Evolutionary conservation across 2,797 vertebrate genomes (phyloP).

Genomic region (Epinephelus awoara): DNA sequence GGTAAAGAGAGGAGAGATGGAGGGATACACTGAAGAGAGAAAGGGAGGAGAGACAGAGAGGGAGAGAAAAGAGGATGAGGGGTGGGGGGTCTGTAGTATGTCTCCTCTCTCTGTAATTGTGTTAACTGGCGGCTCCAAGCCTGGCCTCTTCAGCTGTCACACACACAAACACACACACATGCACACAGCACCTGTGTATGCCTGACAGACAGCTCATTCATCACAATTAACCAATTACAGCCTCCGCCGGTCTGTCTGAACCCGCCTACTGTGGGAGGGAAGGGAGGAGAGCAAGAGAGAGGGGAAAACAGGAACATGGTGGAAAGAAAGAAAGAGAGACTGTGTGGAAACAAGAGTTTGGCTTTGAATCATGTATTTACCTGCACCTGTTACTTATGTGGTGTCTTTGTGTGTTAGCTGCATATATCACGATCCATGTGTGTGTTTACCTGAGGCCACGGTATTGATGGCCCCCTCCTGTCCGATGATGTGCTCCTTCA

Average conservation of each 20-base stretch:
- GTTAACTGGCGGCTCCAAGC: slow-evolving; percentile 87
- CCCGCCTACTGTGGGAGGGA: slow-evolving; percentile 77
- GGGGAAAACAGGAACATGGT: slow-evolving; percentile 21
- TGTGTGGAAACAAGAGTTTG: background rate
- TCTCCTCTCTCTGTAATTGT: slow-evolving; percentile 86
- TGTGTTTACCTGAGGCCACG: slow-evolving; percentile 91
- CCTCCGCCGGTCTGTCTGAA: slow-evolving; percentile 81
- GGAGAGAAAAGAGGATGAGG: slow-evolving; percentile 34
- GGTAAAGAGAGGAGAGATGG: slow-evolving; percentile 30
- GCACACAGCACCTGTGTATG: slow-evolving; percentile 87
- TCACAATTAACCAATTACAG: slow-evolving; percentile 92
- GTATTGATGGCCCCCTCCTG: slow-evolving; percentile 96
- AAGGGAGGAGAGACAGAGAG: slow-evolving; percentile 32
- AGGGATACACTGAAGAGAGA: slow-evolving; percentile 36
- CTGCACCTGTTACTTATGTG: background rate
- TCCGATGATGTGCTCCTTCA: slow-evolving; percentile 95
- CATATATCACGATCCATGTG: background rate
- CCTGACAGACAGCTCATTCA: slow-evolving; percentile 89
- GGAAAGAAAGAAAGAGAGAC: slow-evolving; percentile 6
- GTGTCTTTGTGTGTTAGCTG: background rate
- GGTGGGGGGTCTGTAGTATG: slow-evolving; percentile 75
- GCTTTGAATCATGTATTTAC: slow-evolving; percentile 3
- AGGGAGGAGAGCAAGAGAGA: slow-evolving; percentile 56
- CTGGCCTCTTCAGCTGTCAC: slow-evolving; percentile 85
- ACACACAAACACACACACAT: slow-evolving; percentile 57